Evolutionary conservation across 1,140 invertebrate genomes (phyloP).

Genomic region (Araneus ventricosus): DNA sequence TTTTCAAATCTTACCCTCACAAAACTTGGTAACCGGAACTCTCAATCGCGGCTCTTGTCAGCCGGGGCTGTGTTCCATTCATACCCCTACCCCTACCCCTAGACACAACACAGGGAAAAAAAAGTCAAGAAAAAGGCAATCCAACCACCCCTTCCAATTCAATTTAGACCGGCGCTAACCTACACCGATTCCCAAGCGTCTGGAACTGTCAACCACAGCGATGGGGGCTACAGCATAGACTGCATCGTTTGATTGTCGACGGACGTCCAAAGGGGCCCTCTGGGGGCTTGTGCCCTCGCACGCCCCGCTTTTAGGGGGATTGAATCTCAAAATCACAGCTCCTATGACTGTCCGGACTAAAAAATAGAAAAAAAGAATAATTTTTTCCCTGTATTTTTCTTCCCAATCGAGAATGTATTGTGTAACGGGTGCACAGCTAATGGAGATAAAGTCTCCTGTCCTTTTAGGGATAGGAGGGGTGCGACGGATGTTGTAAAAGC

Average conservation of each 20-base stretch:
- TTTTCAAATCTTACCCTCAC: neutral
- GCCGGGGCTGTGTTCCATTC: neutral
- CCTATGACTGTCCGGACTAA: neutral
- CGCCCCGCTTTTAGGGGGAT: constrained; percentile 64
- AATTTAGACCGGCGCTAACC: constrained; percentile 44
- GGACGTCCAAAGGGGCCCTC: constrained; percentile 32
- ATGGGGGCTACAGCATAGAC: neutral
- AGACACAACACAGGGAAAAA: neutral
- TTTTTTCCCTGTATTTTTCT: constrained; percentile 25
- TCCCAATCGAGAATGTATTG: constrained; percentile 40
- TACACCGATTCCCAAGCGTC: constrained; percentile 51
- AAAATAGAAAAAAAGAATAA: neutral
- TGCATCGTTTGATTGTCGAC: constrained; percentile 49
- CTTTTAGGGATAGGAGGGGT: neutral
- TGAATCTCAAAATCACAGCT: constrained; percentile 65
- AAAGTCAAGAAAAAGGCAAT: constrained; percentile 44
- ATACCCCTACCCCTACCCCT: neutral
- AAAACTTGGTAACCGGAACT: constrained; percentile 56
- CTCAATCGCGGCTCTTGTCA: constrained; percentile 48
- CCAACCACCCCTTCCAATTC: constrained; percentile 64
- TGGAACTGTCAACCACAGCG: constrained; percentile 61
- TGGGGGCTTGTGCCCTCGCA: constrained; percentile 3
- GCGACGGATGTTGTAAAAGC: constrained; percentile 24
- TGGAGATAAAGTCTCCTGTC: constrained; percentile 21
- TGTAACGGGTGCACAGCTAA: constrained; percentile 3